Conservation (phyloP, 1,140 invertebrate genomes). For the Elysia chlorotica region DNA sequence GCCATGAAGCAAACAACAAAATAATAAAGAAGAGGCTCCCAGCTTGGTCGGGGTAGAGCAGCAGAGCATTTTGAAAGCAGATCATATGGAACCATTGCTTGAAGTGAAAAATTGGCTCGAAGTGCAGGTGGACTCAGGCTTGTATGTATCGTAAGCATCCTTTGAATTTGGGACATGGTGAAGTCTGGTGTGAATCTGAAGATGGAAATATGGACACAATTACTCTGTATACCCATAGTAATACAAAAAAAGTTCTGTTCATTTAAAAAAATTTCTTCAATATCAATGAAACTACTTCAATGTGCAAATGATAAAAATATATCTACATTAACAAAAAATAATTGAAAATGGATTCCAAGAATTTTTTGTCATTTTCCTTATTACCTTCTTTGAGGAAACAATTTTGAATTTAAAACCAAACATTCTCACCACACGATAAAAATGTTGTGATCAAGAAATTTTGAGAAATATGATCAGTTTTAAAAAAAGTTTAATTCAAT, state of each 20-base stretch:
- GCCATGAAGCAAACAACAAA: slow-evolving; percentile 70
- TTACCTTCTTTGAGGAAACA: slow-evolving; percentile 4
- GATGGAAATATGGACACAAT: too few relatives aligned
- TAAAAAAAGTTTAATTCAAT: neutral
- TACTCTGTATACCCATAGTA: neutral
- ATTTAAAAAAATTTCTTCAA: neutral
- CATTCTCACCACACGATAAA: neutral
- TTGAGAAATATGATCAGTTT: neutral
- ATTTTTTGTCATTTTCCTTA: too few relatives aligned
- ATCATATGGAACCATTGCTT: slow-evolving; percentile 80
- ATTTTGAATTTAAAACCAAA: neutral
- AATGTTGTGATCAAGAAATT: neutral
- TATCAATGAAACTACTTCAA: neutral
- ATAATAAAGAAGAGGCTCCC: slow-evolving; percentile 80
- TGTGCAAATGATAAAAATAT: neutral
- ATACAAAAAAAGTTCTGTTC: neutral
- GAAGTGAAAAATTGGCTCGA: slow-evolving; percentile 71
- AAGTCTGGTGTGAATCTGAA: slow-evolving; percentile 87
- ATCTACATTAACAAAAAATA: too few relatives aligned
- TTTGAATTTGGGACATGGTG: slow-evolving; percentile 78
- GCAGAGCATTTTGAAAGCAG: slow-evolving; percentile 76
- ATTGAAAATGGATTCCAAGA: too few relatives aligned
- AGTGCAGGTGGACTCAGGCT: slow-evolving; percentile 66
- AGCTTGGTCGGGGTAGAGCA: slow-evolving; percentile 76
- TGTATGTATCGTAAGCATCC: slow-evolving; percentile 67